Conservation (phyloP, 2,113 vertebrate genomes). For the Dolichallabes microphthalmus region DNA sequence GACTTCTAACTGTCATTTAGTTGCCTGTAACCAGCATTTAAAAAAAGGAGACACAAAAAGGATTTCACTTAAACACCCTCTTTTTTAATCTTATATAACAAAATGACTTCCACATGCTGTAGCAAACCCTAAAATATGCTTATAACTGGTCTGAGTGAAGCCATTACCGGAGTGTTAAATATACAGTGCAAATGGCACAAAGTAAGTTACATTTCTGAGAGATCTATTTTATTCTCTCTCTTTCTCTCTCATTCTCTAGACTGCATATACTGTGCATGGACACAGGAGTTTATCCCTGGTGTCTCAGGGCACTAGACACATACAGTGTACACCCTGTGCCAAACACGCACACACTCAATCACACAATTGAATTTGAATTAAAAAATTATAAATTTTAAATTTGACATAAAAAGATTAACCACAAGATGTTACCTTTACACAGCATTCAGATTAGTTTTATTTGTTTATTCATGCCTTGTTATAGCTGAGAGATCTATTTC, state of each 20-base stretch:
- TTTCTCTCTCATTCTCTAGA: neutral
- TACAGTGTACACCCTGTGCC: too few relatives aligned
- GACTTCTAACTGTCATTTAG: slow-evolving; percentile 22
- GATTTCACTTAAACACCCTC: slow-evolving; percentile 9
- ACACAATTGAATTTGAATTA: too few relatives aligned
- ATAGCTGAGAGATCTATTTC: neutral
- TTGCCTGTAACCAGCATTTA: slow-evolving; percentile 8
- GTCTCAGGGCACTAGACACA: too few relatives aligned
- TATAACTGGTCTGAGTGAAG: neutral
- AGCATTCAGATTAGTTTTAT: neutral
- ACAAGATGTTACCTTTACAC: neutral
- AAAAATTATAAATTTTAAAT: too few relatives aligned
- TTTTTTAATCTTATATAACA: slow-evolving; percentile 27
- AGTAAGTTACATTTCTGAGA: neutral
- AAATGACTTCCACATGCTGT: neutral
- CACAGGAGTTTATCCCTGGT: too few relatives aligned
- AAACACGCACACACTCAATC: too few relatives aligned
- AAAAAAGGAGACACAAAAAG: slow-evolving; percentile 13
- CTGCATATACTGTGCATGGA: too few relatives aligned
- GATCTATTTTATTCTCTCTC: neutral
- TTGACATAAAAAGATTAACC: neutral
- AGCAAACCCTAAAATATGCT: neutral
- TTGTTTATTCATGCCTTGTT: neutral
- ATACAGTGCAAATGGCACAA: neutral
- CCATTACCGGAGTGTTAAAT: neutral